Evolutionary conservation across 1,140 invertebrate species (phyloP).

Genomic region (Aphelinus atriplicis): DNA sequence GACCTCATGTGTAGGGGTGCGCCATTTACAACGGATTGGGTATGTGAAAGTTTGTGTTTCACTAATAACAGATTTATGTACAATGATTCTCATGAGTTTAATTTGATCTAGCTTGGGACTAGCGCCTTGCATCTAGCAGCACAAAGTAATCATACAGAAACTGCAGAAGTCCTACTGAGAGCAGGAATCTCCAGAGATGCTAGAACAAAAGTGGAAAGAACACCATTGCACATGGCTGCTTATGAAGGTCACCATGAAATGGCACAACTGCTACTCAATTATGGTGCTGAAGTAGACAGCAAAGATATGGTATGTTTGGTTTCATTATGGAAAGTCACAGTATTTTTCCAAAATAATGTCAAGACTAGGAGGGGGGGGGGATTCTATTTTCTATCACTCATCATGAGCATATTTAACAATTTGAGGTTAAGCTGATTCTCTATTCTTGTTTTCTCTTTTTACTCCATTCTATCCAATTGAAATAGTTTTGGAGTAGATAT

Average conservation of each 20-base stretch:
- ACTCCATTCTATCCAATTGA: no score
- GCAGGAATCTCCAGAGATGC: conserved; percentile 89
- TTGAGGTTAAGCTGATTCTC: neutral
- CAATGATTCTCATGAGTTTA: conserved; percentile 17
- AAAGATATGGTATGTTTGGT: conserved; percentile 80
- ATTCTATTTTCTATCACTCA: no score
- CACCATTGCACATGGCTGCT: conserved; percentile 87
- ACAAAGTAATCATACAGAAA: conserved; percentile 82
- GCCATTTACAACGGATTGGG: conserved; percentile 93
- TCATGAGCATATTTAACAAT: no score
- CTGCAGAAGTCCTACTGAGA: conserved; percentile 82
- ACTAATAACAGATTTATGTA: neutral
- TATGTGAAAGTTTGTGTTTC: conserved; percentile 57
- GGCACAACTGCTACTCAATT: conserved; percentile 79
- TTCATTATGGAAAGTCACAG: no score
- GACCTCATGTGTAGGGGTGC: conserved; percentile 87
- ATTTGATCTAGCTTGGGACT: conserved; percentile 78
- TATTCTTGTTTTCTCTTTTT: neutral
- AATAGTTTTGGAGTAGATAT: no score
- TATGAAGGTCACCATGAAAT: conserved; percentile 86
- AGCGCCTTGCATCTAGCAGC: conserved; percentile 90
- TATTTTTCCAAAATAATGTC: no score
- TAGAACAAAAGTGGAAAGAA: conserved; percentile 91
- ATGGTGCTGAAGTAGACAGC: conserved; percentile 81
- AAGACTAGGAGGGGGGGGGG: no score